Conservation (phyloP, 1,140 invertebrate genomes). For the Drosophila tsacasi region DNA sequence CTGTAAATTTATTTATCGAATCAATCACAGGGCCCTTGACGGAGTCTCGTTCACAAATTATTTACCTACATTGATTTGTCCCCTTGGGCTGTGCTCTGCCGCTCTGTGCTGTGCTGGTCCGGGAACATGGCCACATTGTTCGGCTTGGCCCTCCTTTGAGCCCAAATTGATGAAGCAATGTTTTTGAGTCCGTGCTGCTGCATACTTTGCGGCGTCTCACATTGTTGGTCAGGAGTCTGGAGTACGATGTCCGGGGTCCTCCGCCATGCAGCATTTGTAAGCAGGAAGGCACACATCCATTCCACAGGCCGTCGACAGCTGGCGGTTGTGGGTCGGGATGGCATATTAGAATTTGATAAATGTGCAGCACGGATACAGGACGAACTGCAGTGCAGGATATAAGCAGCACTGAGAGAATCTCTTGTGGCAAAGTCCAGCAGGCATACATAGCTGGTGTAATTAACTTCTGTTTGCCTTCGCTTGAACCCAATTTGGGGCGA, state of each 20-base stretch:
- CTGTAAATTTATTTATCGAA: constrained; percentile 46
- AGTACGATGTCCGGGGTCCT: not conserved
- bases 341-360: constrained; percentile 65
- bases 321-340: constrained; percentile 28
- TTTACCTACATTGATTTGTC: constrained; percentile 45
- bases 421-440: not conserved
- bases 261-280: constrained; percentile 43
- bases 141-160: constrained; percentile 5
- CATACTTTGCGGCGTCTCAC: constrained; percentile 19
- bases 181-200: constrained; percentile 32
- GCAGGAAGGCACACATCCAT: constrained; percentile 49
- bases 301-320: constrained; percentile 45
- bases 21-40: constrained; percentile 33
- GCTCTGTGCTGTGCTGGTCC: constrained; percentile 3
- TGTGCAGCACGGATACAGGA: constrained; percentile 41
- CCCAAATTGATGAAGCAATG: constrained; percentile 35
- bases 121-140: constrained; percentile 29
- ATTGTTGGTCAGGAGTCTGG: constrained; percentile 8
- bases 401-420: constrained; percentile 21
- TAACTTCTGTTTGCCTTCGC: constrained; percentile 18
- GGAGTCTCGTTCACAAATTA: constrained; percentile 16
- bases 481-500: not conserved
- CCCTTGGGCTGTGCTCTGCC: constrained; percentile 15
- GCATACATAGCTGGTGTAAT: constrained; percentile 3
- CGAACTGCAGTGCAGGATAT: constrained; percentile 16